Base-by-base conservation (phyloP, 2,888 invertebrate species). In the Cheilosia pagana region DNA sequence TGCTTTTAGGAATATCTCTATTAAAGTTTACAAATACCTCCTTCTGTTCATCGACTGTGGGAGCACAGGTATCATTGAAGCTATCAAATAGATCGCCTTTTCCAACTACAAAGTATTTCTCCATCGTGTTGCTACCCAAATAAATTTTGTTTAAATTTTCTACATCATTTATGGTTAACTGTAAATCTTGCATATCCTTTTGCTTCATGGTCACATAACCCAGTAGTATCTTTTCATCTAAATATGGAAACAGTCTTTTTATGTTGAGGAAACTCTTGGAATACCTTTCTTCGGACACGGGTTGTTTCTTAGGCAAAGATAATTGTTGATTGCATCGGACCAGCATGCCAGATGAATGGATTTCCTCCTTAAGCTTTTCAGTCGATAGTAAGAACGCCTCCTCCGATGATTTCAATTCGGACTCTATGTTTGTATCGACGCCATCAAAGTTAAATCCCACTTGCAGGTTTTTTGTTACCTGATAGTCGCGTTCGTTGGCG, bases 61-160 rank as follows among this genome's bases (percentile, higher is more conserved):
- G 12, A 1, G 23, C 12, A 65, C 87, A 59, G 14, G 88, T 87
- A 85, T 92, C 92, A 72, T 91, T 91, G 78, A 92, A 92, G 79
- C 89, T 90, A 86, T 92, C 92, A 86, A 92, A 92, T 6, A 90
- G 76, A 87, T 92, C 89, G 65, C 92, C 90, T 89, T 91, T 88
- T 12, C 92, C 92, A 43, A 89, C 81, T 7, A 92, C 87, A 4
- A 67, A 86, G 71, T 90, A 91, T 45, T 87, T 82, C 68, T 92
- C 92, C 1, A 65, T 31, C 1, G 75, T 43, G 35, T 89, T 76
- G n/a, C 81, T 50, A 12, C 79, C 65, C 8, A 90, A 50, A 87
- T 89, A 91, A 0, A 86, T 86, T 45, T 70, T 53, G 81, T 91
- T 90, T 2, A 91, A 74, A 62, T 89, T 83, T 5, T 88, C 81